phyloP scores from a whole-genome alignment of 2,888 invertebrate genomes.

The Subacronicta megacephala region DNA sequence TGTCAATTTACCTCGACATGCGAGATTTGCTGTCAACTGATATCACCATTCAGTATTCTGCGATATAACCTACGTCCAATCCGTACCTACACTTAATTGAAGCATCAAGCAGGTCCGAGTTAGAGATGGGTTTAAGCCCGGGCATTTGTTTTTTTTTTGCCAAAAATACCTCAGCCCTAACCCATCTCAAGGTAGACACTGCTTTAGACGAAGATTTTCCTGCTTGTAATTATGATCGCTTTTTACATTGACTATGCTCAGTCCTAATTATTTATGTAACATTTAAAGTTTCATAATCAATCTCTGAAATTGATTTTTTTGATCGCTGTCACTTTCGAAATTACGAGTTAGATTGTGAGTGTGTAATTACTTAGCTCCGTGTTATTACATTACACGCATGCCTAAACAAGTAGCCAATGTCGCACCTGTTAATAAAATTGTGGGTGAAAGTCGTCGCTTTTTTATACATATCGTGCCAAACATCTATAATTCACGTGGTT shows the following conservation, averaged over 20 bases:
- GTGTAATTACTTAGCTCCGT: slow-evolving; percentile 51
- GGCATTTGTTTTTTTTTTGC: no score
- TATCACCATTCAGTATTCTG: slow-evolving; percentile 41
- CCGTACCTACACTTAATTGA: slow-evolving; percentile 38
- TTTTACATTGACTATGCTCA: background rate
- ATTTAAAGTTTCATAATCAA: slow-evolving; percentile 12
- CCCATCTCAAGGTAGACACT: no score
- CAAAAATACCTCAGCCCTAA: no score
- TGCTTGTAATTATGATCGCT: background rate
- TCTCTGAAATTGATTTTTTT: slow-evolving; percentile 17
- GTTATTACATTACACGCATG: slow-evolving; percentile 48
- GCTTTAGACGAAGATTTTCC: background rate
- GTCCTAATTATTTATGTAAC: background rate
- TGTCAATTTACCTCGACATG: slow-evolving; percentile 54
- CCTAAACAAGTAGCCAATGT: slow-evolving; percentile 35
- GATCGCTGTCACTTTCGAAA: slow-evolving; percentile 35
- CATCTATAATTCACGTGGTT: slow-evolving; percentile 69
- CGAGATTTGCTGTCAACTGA: slow-evolving; percentile 43
- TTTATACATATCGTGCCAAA: slow-evolving; percentile 67
- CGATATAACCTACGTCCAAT: slow-evolving; percentile 33
- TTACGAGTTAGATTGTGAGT: slow-evolving; percentile 22
- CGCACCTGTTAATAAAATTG: slow-evolving; percentile 61
- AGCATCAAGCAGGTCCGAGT: slow-evolving; percentile 17
- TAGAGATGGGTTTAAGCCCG: no score
- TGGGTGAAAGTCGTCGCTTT: slow-evolving; percentile 64